Evolutionary conservation across 2,888 invertebrate species (phyloP).

Genomic region (Tolmerus cingulatus): DNA sequence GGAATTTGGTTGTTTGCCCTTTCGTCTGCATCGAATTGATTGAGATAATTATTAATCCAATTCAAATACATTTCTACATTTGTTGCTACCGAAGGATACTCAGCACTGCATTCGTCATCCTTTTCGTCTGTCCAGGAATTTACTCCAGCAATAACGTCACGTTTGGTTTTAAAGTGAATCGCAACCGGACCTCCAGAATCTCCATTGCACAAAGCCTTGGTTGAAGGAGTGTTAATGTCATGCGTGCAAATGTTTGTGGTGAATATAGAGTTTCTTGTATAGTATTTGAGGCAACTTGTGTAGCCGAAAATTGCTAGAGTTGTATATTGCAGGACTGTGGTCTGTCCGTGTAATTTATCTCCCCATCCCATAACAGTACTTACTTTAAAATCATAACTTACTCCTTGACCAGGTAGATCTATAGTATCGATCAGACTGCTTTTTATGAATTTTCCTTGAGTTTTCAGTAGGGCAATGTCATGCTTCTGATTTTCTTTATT

Average conservation of each 20-base stretch:
- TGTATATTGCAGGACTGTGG: neutral
- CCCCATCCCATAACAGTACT: neutral
- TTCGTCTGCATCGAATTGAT: neutral
- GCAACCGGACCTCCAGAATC: neutral
- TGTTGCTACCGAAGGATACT: neutral
- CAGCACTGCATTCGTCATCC: neutral
- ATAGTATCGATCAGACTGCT: neutral
- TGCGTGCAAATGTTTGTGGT: neutral
- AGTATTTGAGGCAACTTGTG: neutral
- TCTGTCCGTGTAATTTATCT: neutral
- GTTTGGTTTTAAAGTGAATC: neutral
- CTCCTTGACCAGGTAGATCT: neutral
- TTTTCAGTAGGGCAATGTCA: neutral
- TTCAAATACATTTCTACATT: neutral
- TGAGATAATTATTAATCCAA: neutral
- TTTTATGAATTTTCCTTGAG: neutral
- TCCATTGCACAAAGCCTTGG: neutral
- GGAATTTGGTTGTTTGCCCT: neutral
- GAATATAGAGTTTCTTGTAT: rapidly evolving
- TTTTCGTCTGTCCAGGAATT: neutral
- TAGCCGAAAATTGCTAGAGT: neutral
- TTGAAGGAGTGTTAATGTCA: neutral
- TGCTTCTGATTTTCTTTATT: neutral
- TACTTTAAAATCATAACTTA: neutral
- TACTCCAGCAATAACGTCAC: neutral